Base-by-base conservation (phyloP, 2,797 vertebrate species). In the Sphenodon punctatus region DNA sequence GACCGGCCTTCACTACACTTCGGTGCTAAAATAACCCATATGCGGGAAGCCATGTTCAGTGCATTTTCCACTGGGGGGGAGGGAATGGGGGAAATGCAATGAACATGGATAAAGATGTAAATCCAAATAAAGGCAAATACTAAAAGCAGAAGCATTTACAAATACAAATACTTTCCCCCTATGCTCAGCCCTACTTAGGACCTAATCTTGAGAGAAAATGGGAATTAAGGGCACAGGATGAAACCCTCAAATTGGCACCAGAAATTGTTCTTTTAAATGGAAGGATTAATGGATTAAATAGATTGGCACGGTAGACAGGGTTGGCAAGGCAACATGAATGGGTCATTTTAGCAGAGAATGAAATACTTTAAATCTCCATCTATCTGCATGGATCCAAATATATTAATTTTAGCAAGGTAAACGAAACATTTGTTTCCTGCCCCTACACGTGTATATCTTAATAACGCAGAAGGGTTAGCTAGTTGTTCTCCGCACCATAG, bases 271-370 rank as follows among this genome's bases (percentile, higher is more conserved):
- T 45, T 55, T 32, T 67, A 32, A 30, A 43, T 27, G 30, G 30
- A 58, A 75, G 14, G 10, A 49, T 88, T 83, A 23, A 36, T 27
- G 63, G 41, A 42, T 10, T 72, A 67, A 36, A 74, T 16, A 13
- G 48, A 2, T 66, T 67, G 16, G 42, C 17, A 42, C 41, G 45
- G 43, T 22, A 81, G 61, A 78, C 11, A 27, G 45, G 30, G 22
- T 67, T 72, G 25, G 61, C 88, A 14, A 1, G 1, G 59, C 23
- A 60, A n/a, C 53, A n/a, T 4, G 4, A 39, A 64, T 23, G 78
- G 71, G 7, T 69, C 41, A 15, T 42, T 45, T 27, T 77, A 45
- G 17, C 6, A 0, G 39, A 45, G 41, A 27, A 30, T 43, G 46
- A 67, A 80, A 32, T 27, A 34, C 61, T 79, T 45, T 39, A 77